phyloP scores from a whole-genome alignment of 2,797 vertebrate species.

The Falco naumanni region DNA sequence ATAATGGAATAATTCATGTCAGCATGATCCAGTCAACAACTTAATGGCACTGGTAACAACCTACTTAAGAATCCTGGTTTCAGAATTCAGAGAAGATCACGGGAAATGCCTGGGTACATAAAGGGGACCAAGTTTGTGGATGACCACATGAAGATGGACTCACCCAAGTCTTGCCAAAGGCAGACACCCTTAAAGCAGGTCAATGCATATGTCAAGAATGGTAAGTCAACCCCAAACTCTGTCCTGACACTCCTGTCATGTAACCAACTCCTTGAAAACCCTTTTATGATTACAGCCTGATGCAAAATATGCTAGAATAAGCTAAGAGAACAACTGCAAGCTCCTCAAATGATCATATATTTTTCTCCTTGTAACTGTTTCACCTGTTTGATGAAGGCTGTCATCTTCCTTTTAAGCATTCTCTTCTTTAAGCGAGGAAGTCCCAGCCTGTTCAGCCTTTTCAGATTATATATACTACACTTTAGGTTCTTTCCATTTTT shows the following conservation, averaged over 20 bases:
- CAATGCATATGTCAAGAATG: rapidly evolving
- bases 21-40: background rate
- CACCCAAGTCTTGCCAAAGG: background rate
- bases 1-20: background rate
- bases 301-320: background rate
- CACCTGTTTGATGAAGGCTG: background rate
- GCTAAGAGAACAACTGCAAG: background rate
- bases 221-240: background rate
- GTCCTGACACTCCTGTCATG: background rate
- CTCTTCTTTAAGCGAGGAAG: background rate
- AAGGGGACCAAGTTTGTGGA: background rate
- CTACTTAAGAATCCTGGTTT: background rate
- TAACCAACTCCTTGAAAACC: background rate
- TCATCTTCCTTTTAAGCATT: background rate
- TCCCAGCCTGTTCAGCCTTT: background rate
- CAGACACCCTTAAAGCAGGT: background rate
- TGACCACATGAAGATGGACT: background rate
- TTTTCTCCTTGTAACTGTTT: background rate
- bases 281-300: background rate
- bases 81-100: background rate
- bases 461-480: background rate
- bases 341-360: background rate
- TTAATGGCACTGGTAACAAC: background rate
- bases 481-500: background rate
- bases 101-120: background rate